These are phyloP conservation scores for Pogonomyrmex californicus DNA, from an alignment of 1,140 invertebrate genomes.

Conservation along the genomic window DNA sequence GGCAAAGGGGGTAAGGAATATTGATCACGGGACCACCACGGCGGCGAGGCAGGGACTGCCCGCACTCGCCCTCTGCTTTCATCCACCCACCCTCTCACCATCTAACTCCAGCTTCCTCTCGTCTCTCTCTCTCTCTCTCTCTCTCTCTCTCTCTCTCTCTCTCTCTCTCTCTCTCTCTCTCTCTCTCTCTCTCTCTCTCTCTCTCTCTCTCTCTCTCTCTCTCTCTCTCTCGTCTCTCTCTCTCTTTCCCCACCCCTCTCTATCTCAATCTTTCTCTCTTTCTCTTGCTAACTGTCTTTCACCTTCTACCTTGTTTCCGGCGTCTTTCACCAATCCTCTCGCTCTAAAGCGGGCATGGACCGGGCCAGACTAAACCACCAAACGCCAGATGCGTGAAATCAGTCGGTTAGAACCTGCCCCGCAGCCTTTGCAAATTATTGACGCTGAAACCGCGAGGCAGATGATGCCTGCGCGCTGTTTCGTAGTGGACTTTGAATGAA, in stretches of 20 bases:
- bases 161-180: too few species aligned
- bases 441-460: constrained; percentile 80
- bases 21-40: constrained; percentile 85
- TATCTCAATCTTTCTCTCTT: too few species aligned
- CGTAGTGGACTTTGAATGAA: constrained; percentile 35
- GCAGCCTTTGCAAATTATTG: constrained; percentile 81
- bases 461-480: constrained; percentile 69
- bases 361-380: constrained; percentile 83
- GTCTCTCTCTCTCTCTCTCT: constrained; percentile 34
- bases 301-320: constrained; percentile 62
- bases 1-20: constrained; percentile 87
- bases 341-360: constrained; percentile 50
- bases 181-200: too few species aligned
- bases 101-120: constrained; percentile 48
- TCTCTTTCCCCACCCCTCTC: too few species aligned
- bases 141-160: constrained; percentile 40
- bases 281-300: constrained; percentile 50
- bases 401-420: constrained; percentile 82
- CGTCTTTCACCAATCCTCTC: constrained; percentile 66
- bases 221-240: too few species aligned
- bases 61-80: constrained; percentile 71
- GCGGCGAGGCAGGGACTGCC: constrained; percentile 79
- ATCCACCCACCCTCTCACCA: constrained; percentile 26
- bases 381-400: constrained; percentile 86
- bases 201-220: too few species aligned